Percentiles rank a stretch among this genome's conserved stretches.
Evolutionary conservation across 2,113 vertebrate genomes (phyloP).

Genomic region (Stegostoma tigrinum): DNA sequence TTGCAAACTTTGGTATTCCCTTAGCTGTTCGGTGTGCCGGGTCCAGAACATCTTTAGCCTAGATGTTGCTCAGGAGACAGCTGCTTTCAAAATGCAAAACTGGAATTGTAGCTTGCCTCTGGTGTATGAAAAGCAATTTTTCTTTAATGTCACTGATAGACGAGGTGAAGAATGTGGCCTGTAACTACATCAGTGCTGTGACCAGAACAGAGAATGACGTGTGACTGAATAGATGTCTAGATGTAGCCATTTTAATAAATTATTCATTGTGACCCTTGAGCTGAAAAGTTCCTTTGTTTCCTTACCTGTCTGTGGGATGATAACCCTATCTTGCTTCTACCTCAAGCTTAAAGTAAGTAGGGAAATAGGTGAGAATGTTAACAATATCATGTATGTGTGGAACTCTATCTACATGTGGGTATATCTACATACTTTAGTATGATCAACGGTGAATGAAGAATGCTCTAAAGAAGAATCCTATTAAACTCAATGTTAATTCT

Average conservation of each 20-base stretch:
- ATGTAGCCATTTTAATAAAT: background rate
- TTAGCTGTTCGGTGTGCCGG: background rate
- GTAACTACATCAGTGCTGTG: background rate
- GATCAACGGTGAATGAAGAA: background rate
- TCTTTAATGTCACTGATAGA: background rate
- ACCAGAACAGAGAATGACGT: background rate
- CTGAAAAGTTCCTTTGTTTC: background rate
- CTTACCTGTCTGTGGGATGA: background rate
- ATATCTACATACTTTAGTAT: too few species aligned
- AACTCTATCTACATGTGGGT: background rate
- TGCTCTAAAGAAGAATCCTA: too few species aligned
- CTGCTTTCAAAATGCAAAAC: background rate
- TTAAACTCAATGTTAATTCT: too few species aligned
- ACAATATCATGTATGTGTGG: background rate
- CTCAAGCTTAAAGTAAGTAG: background rate
- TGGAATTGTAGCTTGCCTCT: background rate
- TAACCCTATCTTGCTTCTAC: background rate
- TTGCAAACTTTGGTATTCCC: background rate
- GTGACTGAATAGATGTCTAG: background rate
- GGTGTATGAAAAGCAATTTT: background rate
- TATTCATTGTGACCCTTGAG: background rate
- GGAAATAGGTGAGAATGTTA: too few species aligned
- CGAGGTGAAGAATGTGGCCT: too few species aligned
- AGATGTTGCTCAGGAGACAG: background rate
- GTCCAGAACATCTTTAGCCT: background rate